Conservation (phyloP, 2,797 vertebrate species). For the Oreochromis mossambicus region DNA sequence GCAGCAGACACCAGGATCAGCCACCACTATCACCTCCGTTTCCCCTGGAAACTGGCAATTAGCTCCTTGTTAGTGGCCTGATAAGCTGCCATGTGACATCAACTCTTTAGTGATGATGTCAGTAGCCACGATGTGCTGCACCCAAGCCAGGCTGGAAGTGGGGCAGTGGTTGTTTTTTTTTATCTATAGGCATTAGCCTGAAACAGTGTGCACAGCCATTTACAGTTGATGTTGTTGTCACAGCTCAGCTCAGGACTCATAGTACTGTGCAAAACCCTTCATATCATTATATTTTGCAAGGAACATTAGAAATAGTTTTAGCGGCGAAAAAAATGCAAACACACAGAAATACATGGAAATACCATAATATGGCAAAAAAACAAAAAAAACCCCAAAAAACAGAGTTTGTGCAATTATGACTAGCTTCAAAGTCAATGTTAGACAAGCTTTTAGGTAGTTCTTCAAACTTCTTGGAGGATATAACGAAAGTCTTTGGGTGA, state of each 20-base stretch:
- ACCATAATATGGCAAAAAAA: background rate
- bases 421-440: background rate
- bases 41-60: slow-evolving; percentile 48
- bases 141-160: background rate
- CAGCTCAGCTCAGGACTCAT: background rate
- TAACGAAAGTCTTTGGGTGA: background rate
- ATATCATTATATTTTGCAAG: background rate
- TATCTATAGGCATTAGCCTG: background rate
- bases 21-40: background rate
- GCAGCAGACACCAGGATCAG: slow-evolving; percentile 2
- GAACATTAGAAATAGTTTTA: background rate
- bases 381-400: background rate
- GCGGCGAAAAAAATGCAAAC: accelerated
- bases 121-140: background rate
- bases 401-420: background rate
- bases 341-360: background rate
- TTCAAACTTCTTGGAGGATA: background rate
- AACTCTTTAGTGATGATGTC: slow-evolving; percentile 18
- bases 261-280: background rate
- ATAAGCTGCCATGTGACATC: slow-evolving; percentile 27
- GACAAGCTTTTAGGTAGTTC: background rate
- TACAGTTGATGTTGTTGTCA: background rate
- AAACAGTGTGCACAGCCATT: background rate
- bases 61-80: slow-evolving; percentile 48
- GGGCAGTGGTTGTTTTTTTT: background rate